phyloP scores from a whole-genome alignment of 2,888 invertebrate species.

The Nomada flava region DNA sequence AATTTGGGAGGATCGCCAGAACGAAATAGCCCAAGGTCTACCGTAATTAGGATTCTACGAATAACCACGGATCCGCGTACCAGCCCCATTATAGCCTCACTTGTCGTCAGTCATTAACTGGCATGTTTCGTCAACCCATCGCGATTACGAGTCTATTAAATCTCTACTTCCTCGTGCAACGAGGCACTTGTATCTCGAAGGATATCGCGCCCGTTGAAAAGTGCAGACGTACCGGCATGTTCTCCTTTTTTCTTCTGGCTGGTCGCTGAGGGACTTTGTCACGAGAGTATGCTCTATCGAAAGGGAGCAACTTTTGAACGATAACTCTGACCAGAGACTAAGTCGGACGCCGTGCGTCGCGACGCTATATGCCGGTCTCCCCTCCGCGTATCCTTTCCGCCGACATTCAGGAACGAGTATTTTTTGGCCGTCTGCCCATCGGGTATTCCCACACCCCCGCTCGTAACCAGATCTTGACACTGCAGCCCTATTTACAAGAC shows the following conservation, averaged over 20 bases:
- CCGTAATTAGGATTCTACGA: slow-evolving; percentile 57
- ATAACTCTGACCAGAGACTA: slow-evolving; percentile 80
- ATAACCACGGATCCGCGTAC: slow-evolving; percentile 22
- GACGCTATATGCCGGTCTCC: slow-evolving; percentile 85
- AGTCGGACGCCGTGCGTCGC: slow-evolving; percentile 83
- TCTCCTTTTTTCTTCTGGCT: slow-evolving; percentile 21
- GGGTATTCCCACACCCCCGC: slow-evolving; percentile 82
- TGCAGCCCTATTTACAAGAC: slow-evolving; percentile 61
- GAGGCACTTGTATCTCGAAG: neutral
- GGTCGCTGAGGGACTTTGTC: slow-evolving; percentile 28
- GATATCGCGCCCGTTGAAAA: neutral
- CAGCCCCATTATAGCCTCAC: neutral
- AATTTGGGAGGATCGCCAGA: slow-evolving; percentile 53
- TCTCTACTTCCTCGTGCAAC: slow-evolving; percentile 9
- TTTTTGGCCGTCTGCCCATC: slow-evolving; percentile 79
- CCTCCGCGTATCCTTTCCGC: slow-evolving; percentile 75
- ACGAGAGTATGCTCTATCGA: slow-evolving; percentile 55
- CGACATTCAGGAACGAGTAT: slow-evolving; percentile 70
- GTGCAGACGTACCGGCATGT: slow-evolving; percentile 81
- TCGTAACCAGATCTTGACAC: slow-evolving; percentile 74
- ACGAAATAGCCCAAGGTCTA: slow-evolving; percentile 54
- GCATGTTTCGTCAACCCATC: neutral
- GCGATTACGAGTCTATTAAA: neutral
- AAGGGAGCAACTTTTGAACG: slow-evolving; percentile 74
- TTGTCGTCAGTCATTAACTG: neutral